Evolutionary conservation across 2,797 vertebrate species (phyloP).

Genomic region (Naso thynnoides): DNA sequence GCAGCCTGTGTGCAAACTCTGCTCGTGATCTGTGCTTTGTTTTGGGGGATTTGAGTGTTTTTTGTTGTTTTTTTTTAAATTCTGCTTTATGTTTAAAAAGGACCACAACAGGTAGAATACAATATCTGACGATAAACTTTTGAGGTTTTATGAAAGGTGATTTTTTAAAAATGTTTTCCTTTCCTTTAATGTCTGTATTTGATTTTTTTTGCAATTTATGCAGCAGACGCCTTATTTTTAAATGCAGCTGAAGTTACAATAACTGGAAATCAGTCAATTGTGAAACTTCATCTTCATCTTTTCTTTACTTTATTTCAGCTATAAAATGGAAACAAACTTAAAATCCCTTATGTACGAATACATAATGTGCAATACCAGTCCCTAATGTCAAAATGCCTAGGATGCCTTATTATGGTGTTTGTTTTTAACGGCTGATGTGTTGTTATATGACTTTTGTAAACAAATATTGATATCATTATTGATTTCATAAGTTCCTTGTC

Average conservation of each 20-base stretch:
- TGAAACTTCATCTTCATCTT: background rate
- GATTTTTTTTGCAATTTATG: background rate
- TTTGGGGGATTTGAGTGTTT: constrained; percentile 12
- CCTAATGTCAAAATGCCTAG: background rate
- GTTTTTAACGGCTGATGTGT: background rate
- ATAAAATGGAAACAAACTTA: background rate
- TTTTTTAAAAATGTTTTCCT: background rate
- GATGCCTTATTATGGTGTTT: background rate
- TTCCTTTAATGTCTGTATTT: background rate
- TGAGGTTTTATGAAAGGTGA: background rate
- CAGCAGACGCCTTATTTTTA: background rate
- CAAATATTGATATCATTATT: too few relatives aligned
- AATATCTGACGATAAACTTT: background rate
- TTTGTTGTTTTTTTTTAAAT: too few relatives aligned
- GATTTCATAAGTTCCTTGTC: too few relatives aligned
- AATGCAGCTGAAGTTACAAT: constrained; percentile 7
- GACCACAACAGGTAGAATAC: constrained; percentile 25
- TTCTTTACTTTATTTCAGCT: background rate
- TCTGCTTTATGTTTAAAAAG: constrained; percentile 1
- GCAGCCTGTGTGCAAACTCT: constrained; percentile 12
- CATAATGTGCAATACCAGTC: background rate
- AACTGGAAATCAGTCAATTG: background rate
- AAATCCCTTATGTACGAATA: background rate
- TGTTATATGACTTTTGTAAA: too few relatives aligned
- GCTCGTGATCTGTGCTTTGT: constrained; percentile 28